Percentiles rank a stretch among this genome's conserved stretches.
These are phyloP conservation scores for Amblyteles armatorius DNA, from an alignment of 2,888 invertebrate genomes.

Conservation along the genomic window DNA sequence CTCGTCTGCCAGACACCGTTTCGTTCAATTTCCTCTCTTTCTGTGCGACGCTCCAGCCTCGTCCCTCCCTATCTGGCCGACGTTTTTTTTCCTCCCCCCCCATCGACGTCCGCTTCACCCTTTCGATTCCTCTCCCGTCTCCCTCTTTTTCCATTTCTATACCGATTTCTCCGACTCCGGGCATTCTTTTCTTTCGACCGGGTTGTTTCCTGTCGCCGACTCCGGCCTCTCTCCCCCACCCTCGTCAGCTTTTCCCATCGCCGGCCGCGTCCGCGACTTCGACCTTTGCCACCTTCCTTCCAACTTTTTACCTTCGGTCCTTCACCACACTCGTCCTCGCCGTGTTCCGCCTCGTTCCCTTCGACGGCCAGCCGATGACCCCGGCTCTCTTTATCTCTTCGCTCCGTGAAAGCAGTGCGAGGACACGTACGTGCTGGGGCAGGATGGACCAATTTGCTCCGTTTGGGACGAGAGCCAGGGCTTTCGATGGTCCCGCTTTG, in stretches of 20 bases:
- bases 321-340: not conserved
- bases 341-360: not conserved
- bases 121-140: slow-evolving; percentile 18
- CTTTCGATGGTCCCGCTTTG: too few species aligned
- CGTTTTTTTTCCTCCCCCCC: slow-evolving; percentile 44
- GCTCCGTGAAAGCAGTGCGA: not conserved
- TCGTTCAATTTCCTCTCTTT: slow-evolving; percentile 73
- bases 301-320: slow-evolving; percentile 37
- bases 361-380: not conserved
- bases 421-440: not conserved
- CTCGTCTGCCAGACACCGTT: slow-evolving; percentile 69
- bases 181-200: slow-evolving; percentile 50
- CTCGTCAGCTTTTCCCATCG: slow-evolving; percentile 21
- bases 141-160: slow-evolving; percentile 21
- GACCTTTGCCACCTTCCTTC: not conserved
- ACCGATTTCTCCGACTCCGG: slow-evolving; percentile 23
- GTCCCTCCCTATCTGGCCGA: slow-evolving; percentile 8
- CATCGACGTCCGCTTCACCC: slow-evolving; percentile 23
- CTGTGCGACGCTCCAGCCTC: slow-evolving; percentile 29
- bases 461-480: too few species aligned
- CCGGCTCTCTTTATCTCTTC: not conserved
- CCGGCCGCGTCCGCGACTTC: not conserved
- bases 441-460: too few species aligned
- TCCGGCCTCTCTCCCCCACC: slow-evolving; percentile 1
- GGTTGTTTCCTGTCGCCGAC: slow-evolving; percentile 19